Evolutionary conservation across 2,113 vertebrate species (phyloP).

Genomic region (Nycticebus coucang): DNA sequence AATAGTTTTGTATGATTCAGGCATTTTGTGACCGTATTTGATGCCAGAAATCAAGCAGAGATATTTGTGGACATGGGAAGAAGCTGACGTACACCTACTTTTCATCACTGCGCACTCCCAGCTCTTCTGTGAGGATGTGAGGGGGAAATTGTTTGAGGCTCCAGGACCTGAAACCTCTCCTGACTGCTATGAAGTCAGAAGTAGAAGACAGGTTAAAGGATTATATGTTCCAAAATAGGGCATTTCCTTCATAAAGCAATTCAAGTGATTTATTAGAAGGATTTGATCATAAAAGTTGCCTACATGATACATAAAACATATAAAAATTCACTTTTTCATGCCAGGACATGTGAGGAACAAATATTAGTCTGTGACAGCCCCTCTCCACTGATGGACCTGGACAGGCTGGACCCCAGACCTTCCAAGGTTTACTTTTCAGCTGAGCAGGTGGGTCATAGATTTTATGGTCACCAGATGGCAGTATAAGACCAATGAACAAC

Average conservation of each 20-base stretch:
- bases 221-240: fast-evolving
- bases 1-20: not conserved
- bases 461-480: slow-evolving; percentile 81
- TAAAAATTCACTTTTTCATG: not conserved
- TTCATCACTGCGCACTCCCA: not conserved
- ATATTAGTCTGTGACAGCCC: too few species aligned
- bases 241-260: not conserved
- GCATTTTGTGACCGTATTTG: not conserved
- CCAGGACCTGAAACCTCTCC: not conserved
- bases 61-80: not conserved
- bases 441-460: not conserved
- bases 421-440: not conserved
- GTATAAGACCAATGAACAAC: slow-evolving; percentile 61
- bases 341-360: not conserved
- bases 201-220: not conserved
- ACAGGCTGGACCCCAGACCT: too few species aligned
- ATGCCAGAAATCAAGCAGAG: not conserved
- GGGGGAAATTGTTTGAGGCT: not conserved
- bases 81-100: not conserved
- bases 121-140: not conserved
- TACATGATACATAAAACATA: not conserved
- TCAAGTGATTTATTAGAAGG: not conserved
- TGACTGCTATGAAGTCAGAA: not conserved
- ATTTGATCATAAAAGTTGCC: not conserved
- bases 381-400: too few species aligned